phyloP scores from a whole-genome alignment of 92 coral and sea anemone species.

The Porites divaricata region DNA sequence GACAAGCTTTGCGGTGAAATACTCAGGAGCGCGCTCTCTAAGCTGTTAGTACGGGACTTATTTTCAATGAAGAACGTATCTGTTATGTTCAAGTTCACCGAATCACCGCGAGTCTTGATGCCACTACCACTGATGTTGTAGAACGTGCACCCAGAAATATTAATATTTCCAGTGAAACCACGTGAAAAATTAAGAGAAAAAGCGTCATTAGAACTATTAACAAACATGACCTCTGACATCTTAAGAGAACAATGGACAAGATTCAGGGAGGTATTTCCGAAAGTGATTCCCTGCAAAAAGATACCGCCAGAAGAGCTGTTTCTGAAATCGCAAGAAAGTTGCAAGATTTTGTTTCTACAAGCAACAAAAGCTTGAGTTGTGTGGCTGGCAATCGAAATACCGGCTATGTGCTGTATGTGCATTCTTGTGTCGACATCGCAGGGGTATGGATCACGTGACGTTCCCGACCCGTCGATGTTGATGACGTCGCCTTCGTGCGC shows the following conservation, averaged over 20 bases:
- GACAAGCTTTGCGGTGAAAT: not conserved
- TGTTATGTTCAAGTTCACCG: not conserved
- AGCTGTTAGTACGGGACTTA: not conserved
- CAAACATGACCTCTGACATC: conserved; percentile 6
- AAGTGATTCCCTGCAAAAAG: conserved; percentile 14
- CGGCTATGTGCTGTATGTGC: not conserved
- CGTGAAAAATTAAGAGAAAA: not conserved
- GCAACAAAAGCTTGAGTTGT: conserved; percentile 10
- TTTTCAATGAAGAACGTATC: conserved; percentile 15
- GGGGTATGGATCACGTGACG: conserved; percentile 45
- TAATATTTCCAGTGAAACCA: not conserved
- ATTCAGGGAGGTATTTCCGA: conserved; percentile 2
- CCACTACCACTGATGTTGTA: conserved; percentile 7
- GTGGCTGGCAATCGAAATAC: not conserved
- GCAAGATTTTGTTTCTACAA: conserved; percentile 8
- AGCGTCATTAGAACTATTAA: not conserved
- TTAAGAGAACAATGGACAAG: conserved; percentile 22
- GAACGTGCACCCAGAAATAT: conserved; percentile 3
- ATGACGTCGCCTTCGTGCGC: conserved; percentile 16
- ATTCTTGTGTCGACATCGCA: conserved; percentile 4
- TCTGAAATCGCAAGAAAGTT: not conserved
- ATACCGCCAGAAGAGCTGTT: not conserved
- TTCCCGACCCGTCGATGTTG: conserved; percentile 26
- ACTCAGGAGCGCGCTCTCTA: not conserved
- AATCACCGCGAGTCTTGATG: conserved; percentile 3